Conservation (phyloP, 1,140 invertebrate genomes). For the Aphelinus atriplicis region DNA sequence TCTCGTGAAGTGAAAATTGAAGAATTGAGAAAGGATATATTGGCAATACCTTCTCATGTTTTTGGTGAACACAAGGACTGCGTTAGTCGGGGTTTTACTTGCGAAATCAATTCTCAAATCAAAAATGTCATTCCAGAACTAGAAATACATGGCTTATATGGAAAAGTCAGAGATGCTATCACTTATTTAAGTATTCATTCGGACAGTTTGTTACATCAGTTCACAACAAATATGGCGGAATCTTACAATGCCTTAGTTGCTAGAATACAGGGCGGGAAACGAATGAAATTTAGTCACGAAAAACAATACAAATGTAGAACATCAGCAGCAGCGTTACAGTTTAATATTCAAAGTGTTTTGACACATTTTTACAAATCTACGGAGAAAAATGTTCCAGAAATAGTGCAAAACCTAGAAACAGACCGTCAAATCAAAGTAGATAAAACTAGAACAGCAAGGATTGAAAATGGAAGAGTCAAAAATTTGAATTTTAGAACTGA, state of each 20-base stretch:
- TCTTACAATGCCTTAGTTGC: constrained; percentile 47
- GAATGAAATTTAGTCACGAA: constrained; percentile 46
- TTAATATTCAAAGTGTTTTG: constrained; percentile 41
- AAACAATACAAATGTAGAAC: constrained; percentile 48
- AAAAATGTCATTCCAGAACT: not conserved
- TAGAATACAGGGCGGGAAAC: constrained; percentile 49
- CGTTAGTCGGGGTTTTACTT: not conserved
- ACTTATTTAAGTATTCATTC: not conserved
- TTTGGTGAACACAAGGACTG: constrained; percentile 23
- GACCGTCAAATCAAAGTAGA: not conserved
- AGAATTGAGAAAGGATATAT: not conserved
- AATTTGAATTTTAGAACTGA: constrained; percentile 4
- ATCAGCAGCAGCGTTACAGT: constrained; percentile 44
- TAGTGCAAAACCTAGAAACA: not conserved
- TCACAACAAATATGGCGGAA: constrained; percentile 59
- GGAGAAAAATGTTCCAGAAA: not conserved
- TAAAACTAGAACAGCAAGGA: not conserved
- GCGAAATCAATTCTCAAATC: not conserved
- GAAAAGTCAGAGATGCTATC: not conserved
- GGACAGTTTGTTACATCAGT: constrained; percentile 45
- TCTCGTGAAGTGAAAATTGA: not conserved
- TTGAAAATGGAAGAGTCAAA: not conserved
- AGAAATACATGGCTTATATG: not conserved
- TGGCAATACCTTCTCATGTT: constrained; percentile 7
- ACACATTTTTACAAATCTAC: not conserved